These are phyloP conservation scores for Vimba vimba DNA, from an alignment of 2,113 vertebrate genomes.

Conservation along the genomic window DNA sequence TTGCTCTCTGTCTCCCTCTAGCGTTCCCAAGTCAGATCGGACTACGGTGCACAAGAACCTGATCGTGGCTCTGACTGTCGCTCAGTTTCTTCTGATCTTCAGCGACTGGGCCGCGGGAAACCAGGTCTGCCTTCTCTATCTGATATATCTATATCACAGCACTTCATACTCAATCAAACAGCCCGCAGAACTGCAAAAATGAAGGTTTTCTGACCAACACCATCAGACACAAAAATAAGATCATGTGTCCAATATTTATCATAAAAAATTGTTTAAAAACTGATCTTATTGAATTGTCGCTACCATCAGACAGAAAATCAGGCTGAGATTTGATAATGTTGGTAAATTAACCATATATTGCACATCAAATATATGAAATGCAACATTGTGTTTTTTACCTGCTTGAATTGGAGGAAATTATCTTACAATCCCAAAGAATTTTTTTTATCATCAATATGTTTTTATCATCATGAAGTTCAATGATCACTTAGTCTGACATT, in stretches of 20 bases:
- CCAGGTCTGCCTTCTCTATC: slow-evolving; percentile 72
- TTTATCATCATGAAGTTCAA: too few relatives aligned
- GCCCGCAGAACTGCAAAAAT: not conserved
- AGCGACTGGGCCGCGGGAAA: slow-evolving; percentile 82
- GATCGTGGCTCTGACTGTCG: slow-evolving; percentile 82
- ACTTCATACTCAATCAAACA: not conserved
- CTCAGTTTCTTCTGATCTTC: slow-evolving; percentile 86
- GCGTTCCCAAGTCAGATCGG: slow-evolving; percentile 84
- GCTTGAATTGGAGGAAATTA: not conserved
- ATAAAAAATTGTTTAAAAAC: too few relatives aligned
- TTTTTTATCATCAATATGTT: too few relatives aligned
- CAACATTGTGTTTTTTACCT: not conserved
- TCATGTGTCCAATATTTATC: too few relatives aligned
- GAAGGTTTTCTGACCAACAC: too few relatives aligned
- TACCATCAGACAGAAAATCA: too few relatives aligned
- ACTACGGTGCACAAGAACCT: slow-evolving; percentile 93
- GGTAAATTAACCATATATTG: not conserved
- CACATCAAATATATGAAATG: not conserved
- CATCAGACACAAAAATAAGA: too few relatives aligned
- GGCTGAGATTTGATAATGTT: too few relatives aligned
- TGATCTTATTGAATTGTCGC: too few relatives aligned
- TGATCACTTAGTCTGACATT: too few relatives aligned
- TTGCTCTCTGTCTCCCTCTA: slow-evolving; percentile 50
- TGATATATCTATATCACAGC: not conserved
- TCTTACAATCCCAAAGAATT: not conserved